Evolutionary conservation across 1,140 invertebrate genomes (phyloP), one percentile per base, ranked within the genome.

Genomic region (Sycobia sp.): DNA sequence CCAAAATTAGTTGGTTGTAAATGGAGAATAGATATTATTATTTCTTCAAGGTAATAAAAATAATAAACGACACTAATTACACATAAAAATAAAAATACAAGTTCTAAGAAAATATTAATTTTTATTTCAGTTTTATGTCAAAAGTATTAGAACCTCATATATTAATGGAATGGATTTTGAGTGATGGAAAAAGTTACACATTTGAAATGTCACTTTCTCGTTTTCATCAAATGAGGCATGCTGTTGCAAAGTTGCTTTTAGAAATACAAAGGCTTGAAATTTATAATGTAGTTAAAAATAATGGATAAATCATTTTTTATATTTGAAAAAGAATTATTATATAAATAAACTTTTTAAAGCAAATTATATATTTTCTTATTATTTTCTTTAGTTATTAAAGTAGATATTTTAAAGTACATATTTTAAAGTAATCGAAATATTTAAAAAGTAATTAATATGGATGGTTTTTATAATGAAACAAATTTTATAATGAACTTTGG

Each of bases 81-180:
- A n/a, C n/a, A n/a, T n/a, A n/a, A n/a, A n/a, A n/a, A n/a, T n/a
- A n/a, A n/a, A n/a, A n/a, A n/a, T n/a, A n/a, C n/a, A n/a, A n/a
- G n/a, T n/a, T n/a, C n/a, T n/a, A n/a, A n/a, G n/a, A n/a, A n/a
- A n/a, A n/a, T n/a, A 23, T 27, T 29, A 34, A 50, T 32, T 55
- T 67, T 39, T 18, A 7, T 75, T 76, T 9, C 61, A 81, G 81
- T 61, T 62, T 68, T 27, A 64, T 79, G 18, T 77, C 74, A 18
- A 74, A 75, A 66, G 74, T 80, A 9, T 51, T 82, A 13, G 74
- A 82, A 62, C 79, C 80, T 39, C 71, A 67, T 49, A 73, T 82
- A 39, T 32, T 80, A 27, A 77, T 82, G 74, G 73, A 82, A 67
- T 79, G 78, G 76, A 79, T 65, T n/a, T 69, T 80, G 18, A 75